Conservation (phyloP, 1,140 invertebrate species). For the Aphaenogaster rudis region DNA sequence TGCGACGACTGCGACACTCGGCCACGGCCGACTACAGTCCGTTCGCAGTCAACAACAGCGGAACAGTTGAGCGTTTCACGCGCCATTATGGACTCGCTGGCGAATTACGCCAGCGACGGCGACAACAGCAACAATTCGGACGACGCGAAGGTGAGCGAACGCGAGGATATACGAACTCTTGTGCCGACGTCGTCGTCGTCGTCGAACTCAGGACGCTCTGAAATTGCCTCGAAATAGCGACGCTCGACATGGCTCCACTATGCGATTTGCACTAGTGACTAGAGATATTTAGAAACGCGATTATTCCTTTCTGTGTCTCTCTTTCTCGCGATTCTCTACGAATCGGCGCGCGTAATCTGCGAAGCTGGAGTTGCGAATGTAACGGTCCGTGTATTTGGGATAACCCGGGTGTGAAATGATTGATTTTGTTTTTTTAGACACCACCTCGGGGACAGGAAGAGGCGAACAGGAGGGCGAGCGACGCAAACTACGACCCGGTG, state of each 20-base stretch:
- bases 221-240: neutral
- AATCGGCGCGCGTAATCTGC: neutral
- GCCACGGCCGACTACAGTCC: neutral
- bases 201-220: slow-evolving; percentile 36
- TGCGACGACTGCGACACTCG: neutral
- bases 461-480: slow-evolving; percentile 78
- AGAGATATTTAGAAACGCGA: neutral
- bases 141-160: slow-evolving; percentile 80
- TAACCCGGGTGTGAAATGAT: neutral
- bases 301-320: neutral
- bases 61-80: slow-evolving; percentile 53
- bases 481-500: slow-evolving; percentile 88
- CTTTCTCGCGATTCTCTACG: neutral
- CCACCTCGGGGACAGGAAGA: slow-evolving; percentile 69
- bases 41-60: neutral
- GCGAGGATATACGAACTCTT: too few relatives aligned
- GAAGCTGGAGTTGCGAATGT: neutral
- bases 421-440: slow-evolving; percentile 78
- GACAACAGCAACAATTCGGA: slow-evolving; percentile 85
- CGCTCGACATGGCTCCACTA: slow-evolving; percentile 55
- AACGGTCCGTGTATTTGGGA: neutral
- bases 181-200: neutral
- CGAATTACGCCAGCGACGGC: slow-evolving; percentile 85
- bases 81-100: slow-evolving; percentile 86
- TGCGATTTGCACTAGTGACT: neutral